Evolutionary conservation across 2,797 vertebrate species (phyloP).

Genomic region (Squalus acanthias): DNA sequence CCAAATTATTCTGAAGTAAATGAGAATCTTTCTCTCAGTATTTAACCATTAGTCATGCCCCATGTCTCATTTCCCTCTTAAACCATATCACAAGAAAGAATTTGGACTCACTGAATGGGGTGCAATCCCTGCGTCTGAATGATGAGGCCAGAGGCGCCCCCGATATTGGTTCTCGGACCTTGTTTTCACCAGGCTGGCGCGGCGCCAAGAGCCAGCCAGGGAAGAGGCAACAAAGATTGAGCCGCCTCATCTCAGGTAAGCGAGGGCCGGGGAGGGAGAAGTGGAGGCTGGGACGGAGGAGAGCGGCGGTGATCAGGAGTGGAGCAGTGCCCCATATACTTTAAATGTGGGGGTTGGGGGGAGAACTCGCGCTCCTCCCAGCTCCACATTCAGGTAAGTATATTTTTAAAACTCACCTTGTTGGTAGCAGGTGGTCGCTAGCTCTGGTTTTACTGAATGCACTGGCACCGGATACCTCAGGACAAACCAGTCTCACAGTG

Average conservation of each 20-base stretch:
- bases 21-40: neutral
- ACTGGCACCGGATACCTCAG: no score
- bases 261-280: neutral
- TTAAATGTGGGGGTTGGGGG: neutral
- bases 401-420: neutral
- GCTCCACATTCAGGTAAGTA: neutral
- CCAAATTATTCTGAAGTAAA: neutral
- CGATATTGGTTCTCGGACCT: no score
- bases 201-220: neutral
- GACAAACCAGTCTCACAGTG: neutral
- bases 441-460: neutral
- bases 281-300: no score
- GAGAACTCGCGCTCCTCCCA: no score
- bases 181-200: neutral
- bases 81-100: neutral
- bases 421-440: no score
- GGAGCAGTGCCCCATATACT: neutral
- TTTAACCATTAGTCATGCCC: neutral
- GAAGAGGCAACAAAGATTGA: neutral
- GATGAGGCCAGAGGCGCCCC: no score
- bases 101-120: neutral
- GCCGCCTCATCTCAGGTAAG: neutral
- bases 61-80: neutral
- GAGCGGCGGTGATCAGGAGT: neutral
- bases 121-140: neutral